Evolutionary conservation across 2,113 vertebrate species (phyloP).

Genomic region (Hirundichthys speculiger): DNA sequence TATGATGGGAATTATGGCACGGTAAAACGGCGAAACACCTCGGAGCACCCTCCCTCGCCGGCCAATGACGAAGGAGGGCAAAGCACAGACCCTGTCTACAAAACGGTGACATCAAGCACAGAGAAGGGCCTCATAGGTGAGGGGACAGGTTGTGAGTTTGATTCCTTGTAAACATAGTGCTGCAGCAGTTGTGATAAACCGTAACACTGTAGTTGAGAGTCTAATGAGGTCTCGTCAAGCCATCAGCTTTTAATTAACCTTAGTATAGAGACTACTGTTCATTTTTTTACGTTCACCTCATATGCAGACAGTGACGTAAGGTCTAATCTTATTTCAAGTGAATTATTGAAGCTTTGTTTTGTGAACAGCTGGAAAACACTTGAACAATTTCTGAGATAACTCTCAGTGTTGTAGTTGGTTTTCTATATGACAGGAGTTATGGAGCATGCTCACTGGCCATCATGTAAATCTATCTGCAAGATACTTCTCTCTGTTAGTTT

Average conservation of each 20-base stretch:
- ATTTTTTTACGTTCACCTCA: no score
- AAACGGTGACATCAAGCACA: conserved; percentile 96
- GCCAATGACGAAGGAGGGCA: conserved; percentile 76
- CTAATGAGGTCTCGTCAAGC: neutral
- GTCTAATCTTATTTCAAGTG: neutral
- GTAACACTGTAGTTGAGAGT: no score
- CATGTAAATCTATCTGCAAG: neutral
- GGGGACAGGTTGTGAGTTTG: conserved; percentile 43
- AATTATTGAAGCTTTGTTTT: conserved; percentile 2
- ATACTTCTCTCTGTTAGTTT: neutral
- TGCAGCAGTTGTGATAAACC: conserved; percentile 7
- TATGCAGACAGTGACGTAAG: no score
- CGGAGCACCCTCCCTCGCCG: conserved; percentile 72
- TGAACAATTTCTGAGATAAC: no score
- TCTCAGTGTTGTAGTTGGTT: neutral
- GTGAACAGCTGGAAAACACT: conserved; percentile 2
- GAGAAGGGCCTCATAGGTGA: conserved; percentile 97
- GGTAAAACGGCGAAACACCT: conserved; percentile 84
- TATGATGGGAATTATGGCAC: conserved; percentile 90
- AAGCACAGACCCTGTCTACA: conserved; percentile 85
- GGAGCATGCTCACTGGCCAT: neutral
- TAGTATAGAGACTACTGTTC: neutral
- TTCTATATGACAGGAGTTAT: neutral
- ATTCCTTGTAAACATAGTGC: conserved; percentile 36
- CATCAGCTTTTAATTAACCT: neutral